Evolutionary conservation across 2,113 vertebrate genomes (phyloP), one percentile per base, ranked within the genome.

Genomic region (Nycticryphes semicollaris): DNA sequence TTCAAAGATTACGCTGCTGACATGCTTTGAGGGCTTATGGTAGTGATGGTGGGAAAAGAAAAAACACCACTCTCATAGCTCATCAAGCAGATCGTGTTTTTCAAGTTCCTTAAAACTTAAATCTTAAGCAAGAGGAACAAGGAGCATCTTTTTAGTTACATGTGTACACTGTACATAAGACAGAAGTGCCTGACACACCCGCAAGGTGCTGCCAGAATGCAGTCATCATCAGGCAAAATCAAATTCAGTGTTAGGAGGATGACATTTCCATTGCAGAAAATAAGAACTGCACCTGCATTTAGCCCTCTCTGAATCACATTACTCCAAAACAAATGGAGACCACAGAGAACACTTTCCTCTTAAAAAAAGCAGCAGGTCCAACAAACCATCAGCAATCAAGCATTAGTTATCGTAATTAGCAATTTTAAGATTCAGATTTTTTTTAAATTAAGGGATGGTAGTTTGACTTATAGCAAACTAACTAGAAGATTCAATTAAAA

Each of bases 181-280:
- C 28, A 84, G 64, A 89, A 86, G 66, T 4, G 9, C 33, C 48
- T 75, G 66, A 79, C 77, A 86, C n/a, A 63, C 74, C 57, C 22
- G 2, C 37, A 82, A 94, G 73, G 80, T 94, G 66, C 79, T 95
- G 37, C 84, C 62, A 72, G 80, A 66, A 84, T 22, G 57, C 48
- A 94, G 69, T 57, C 88, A 90, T 60, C 83, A 75, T 78, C 64
- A 84, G 77, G 60, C 22, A 84, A 92, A 95, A 95, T 53, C 60
- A 92, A 89, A 92, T 87, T 91, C 69, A 62, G 13, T 6, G 33
- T 90, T 41, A 72, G 37, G 37, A 89, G 19, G 79, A 82, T 69
- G 62, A 89, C 53, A 73, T 89, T 92, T 93, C 69, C 69, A 73
- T 4, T 66, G 89, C 20, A 90, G 73, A 92, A 86, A 92, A 86